Evolutionary conservation across 37 sponge, comb jelly and placozoan genomes (phyloP), one percentile per base, ranked within the genome.

Genomic region (Theonella swinhoei): DNA sequence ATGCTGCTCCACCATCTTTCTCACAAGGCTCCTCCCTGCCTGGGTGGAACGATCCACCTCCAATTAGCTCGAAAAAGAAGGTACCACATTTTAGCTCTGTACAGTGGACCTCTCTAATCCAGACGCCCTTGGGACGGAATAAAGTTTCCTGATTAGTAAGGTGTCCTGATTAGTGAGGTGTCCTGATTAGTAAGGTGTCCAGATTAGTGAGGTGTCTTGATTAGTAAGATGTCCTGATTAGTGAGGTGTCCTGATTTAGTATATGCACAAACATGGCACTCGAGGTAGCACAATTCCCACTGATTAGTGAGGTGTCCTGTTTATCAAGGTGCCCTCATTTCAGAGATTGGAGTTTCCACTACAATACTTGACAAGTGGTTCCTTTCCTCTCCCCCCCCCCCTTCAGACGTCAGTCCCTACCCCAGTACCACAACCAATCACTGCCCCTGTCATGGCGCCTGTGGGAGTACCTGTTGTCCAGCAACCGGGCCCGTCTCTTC

Each of bases 11-110:
- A 7, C 54, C 11, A 47, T 14, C 54, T 47, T 14, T 47, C 11
- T 47, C 54, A 17, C 54, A 47, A 47, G 14, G 14, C 54, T 47
- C 54, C 7, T 14, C 54, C 14, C 26, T n/a, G 3, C 37, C 65
- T 23, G 82, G 88, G 0, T 96, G 96, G 96, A 96, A 96, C 62
- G 94, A 96, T 36, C 97, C 94, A 54, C 94, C 94, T 24, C 75
- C 82, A 59, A 42, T 96, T 31, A 66, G 64, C 8, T 58, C 68
- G 30, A 84, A 81, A 33, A 47, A 47, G 11, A 72, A 83, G 75
- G 89, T 79, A 28, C 11, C 1, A 25, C 20, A 66, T 4, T 35
- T 1, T 1, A 23, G 5, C 40, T n/a, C n/a, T n/a, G 39, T 70
- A 30, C 30, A 47, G 54, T 47, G 54, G n/a, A n/a, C n/a, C n/a